Percentiles rank a stretch among this genome's conserved stretches.
Conservation (phyloP, 2,888 invertebrate genomes). For the Atethmia centrago region DNA sequence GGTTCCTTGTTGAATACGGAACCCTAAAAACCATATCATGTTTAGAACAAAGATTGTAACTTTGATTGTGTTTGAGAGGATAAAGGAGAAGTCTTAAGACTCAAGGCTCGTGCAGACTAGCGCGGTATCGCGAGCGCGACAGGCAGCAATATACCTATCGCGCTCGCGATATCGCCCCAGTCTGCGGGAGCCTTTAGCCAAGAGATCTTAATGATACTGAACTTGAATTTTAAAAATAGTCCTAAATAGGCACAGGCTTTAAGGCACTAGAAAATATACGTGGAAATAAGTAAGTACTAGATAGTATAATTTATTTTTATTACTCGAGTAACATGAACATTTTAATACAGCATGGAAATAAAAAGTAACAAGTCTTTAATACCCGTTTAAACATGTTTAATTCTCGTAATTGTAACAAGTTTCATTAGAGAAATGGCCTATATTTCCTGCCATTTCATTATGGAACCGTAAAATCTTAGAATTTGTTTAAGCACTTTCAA, state of each 20-base stretch:
- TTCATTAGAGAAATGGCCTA: slow-evolving; percentile 41
- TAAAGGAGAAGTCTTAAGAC: neutral
- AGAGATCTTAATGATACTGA: neutral
- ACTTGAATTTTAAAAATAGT: neutral
- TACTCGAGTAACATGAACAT: neutral
- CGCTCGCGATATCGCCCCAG: no score
- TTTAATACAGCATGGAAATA: slow-evolving; percentile 14
- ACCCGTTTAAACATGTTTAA: slow-evolving; percentile 9
- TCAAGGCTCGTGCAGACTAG: no score
- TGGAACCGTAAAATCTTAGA: slow-evolving; percentile 38
- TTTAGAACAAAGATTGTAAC: neutral
- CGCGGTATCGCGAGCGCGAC: no score
- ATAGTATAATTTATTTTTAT: neutral
- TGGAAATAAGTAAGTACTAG: neutral
- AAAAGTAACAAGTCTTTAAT: slow-evolving; percentile 28
- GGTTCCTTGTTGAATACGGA: no score
- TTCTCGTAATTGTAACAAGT: slow-evolving; percentile 39
- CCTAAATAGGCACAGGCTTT: neutral
- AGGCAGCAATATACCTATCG: no score
- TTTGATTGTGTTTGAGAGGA: neutral
- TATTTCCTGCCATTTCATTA: slow-evolving; percentile 44
- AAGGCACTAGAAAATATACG: no score
- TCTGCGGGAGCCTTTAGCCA: no score
- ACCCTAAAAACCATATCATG: neutral
- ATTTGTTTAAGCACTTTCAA: slow-evolving; percentile 54